These are phyloP conservation scores for Chiridota heheva DNA, from an alignment of 35 echinoderm and acorn worm species.

Conservation along the genomic window DNA sequence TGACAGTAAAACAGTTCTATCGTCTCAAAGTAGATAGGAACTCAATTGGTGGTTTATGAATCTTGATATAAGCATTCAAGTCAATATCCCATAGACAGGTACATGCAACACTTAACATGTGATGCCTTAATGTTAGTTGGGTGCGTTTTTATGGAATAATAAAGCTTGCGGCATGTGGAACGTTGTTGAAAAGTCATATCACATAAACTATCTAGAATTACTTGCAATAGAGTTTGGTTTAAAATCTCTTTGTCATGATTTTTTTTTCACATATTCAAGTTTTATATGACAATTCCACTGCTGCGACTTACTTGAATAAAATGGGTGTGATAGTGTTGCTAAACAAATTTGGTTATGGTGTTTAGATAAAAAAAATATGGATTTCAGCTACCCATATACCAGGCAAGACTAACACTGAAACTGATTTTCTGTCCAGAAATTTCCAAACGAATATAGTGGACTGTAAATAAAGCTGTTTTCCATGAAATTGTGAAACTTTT, in stretches of 20 bases:
- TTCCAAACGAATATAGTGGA: too few relatives aligned
- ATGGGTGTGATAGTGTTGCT: too few relatives aligned
- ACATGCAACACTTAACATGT: not conserved
- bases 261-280: not conserved
- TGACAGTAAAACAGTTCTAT: not conserved
- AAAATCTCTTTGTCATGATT: not conserved
- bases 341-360: too few relatives aligned
- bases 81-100: not conserved
- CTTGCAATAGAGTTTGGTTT: slow-evolving; percentile 1
- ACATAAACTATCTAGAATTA: slow-evolving; percentile 23
- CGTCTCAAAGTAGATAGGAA: not conserved
- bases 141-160: not conserved
- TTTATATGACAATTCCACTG: slow-evolving; percentile 26
- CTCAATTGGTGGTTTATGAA: slow-evolving; percentile 25
- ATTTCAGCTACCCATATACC: too few relatives aligned
- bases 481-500: too few relatives aligned
- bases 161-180: slow-evolving; percentile 15
- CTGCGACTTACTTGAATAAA: slow-evolving; percentile 1
- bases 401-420: too few relatives aligned
- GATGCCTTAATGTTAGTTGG: slow-evolving; percentile 10
- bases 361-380: too few relatives aligned
- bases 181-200: not conserved
- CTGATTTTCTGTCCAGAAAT: too few relatives aligned
- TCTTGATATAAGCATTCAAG: not conserved
- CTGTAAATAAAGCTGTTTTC: too few relatives aligned